Base-by-base conservation (phyloP, 2,888 invertebrate species). In the Dinocampus coccinellae region DNA sequence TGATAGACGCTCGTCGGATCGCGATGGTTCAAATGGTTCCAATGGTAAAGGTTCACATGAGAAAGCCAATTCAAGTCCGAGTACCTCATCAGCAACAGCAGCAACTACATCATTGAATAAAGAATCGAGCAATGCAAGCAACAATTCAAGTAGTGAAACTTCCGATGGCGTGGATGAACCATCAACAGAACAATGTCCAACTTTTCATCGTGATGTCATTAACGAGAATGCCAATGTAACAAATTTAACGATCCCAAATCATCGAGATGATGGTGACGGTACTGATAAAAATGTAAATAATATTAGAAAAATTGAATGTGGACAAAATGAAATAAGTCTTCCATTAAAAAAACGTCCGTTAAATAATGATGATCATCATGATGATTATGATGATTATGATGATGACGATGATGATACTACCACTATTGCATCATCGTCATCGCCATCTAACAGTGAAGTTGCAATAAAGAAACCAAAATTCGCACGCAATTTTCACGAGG, bases 1-100 rank as follows among this genome's bases (percentile, higher is more conserved):
- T 66, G 90, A 90, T 76, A 90, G 95, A 7, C 89, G 94, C 62
- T 95, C 95, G 0, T 93, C 94, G 0, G 95, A 94, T 78, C 89
- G 93, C 74, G 94, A 95, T 87, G 95, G 95, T 0, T 94, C 94
- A 78, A 95, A 94, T 83, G 94, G 93, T 42, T 88, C 88, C 39
- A 87, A 88, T 24, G 88, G 89, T 42, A 86, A 85, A 74, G 86
- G 87, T 60, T 88, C 86, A 20, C 85, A 85, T 20, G 81, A 88
- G 74, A 89, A 90, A 83, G 80, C 85, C 71, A 85, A 84, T 63
- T 87, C 87, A 81, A 88, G 89, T 0, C 89, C 89, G 80, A 87
- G 89, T n/a, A 89, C 77, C 10, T 89, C 79, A 55, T 75, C 80
- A 3, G 79, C 75, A 39, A 82, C 70, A 70, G 29, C 89, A 64